phyloP scores from a whole-genome alignment of 2,113 vertebrate species.

The Tragelaphus buxtoni region DNA sequence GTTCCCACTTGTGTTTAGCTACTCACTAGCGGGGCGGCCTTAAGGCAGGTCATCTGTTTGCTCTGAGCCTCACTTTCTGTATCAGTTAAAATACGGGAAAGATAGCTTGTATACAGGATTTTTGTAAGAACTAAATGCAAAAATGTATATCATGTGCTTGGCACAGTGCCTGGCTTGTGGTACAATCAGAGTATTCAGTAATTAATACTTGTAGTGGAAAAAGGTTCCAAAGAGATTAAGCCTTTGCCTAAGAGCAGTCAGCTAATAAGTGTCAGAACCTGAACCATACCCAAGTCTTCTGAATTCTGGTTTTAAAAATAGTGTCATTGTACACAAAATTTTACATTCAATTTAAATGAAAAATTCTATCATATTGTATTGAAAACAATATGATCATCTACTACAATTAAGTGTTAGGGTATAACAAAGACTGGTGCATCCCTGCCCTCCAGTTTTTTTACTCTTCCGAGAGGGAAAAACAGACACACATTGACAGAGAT shows the following conservation, averaged over 20 bases:
- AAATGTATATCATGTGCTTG: neutral
- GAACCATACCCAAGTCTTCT: neutral
- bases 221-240: neutral
- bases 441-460: neutral
- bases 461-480: neutral
- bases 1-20: neutral
- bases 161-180: neutral
- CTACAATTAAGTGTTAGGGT: neutral
- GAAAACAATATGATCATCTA: neutral
- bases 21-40: neutral
- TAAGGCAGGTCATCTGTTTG: neutral
- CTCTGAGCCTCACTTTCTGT: neutral
- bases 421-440: neutral
- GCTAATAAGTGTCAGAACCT: neutral
- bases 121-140: neutral
- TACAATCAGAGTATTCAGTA: neutral
- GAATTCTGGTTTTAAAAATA: neutral
- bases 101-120: neutral
- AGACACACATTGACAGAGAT: neutral
- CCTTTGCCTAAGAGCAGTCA: neutral
- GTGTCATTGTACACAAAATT: neutral
- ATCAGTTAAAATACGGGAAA: neutral
- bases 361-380: neutral
- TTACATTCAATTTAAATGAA: conserved; percentile 14
- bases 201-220: neutral